Percentiles rank a stretch among this genome's conserved stretches.
Conservation (phyloP, 2,113 vertebrate species). For the Oxyruncus cristatus region DNA sequence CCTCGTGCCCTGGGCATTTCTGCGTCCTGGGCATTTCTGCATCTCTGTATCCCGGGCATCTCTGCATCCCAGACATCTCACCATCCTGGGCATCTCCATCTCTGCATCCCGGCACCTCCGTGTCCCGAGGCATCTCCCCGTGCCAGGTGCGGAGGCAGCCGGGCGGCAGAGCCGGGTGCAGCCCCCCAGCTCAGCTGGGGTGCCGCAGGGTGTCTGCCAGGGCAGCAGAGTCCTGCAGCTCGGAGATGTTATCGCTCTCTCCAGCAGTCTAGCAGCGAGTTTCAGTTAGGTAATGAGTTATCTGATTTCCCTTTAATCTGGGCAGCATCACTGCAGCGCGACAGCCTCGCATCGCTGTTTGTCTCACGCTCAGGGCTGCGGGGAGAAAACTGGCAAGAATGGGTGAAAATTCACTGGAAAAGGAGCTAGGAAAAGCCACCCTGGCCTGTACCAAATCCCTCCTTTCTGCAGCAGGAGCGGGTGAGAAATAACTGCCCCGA, state of each 20-base stretch:
- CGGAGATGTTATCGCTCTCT: background rate
- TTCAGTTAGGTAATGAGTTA: constrained; percentile 52
- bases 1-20: background rate
- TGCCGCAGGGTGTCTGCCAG: background rate
- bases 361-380: background rate
- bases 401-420: background rate
- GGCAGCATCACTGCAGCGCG: background rate
- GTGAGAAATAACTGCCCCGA: background rate
- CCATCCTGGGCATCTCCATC: no score
- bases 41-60: background rate
- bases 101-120: background rate
- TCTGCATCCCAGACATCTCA: background rate
- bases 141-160: fast-evolving
- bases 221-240: constrained; percentile 16
- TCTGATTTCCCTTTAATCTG: constrained; percentile 42
- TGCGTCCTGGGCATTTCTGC: background rate
- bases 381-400: background rate
- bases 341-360: background rate
- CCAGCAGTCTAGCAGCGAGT: background rate
- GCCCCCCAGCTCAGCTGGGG: background rate
- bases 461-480: background rate
- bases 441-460: background rate
- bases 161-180: fast-evolving
- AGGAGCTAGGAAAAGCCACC: background rate
- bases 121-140: no score